Percentiles rank a stretch among this genome's conserved stretches.
Evolutionary conservation across 2,797 vertebrate genomes (phyloP).

Genomic region (Gallinago solitaria): DNA sequence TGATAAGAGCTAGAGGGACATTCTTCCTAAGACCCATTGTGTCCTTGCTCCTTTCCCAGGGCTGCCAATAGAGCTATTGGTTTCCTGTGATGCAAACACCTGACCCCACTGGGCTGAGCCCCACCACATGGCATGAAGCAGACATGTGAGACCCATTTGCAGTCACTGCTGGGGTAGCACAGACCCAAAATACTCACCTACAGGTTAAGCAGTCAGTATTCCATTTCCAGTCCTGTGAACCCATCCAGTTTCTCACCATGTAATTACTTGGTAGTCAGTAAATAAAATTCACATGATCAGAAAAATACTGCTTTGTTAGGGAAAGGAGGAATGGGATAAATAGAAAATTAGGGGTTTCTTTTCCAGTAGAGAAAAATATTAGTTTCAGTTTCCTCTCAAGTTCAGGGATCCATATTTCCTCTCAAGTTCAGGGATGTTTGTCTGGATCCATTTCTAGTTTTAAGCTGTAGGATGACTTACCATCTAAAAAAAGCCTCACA

Average conservation of each 20-base stretch:
- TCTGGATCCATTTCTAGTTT: constrained; percentile 27
- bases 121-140: neutral
- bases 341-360: constrained; percentile 58
- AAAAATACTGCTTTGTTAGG: constrained; percentile 58
- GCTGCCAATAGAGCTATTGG: neutral
- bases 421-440: constrained; percentile 19
- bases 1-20: neutral
- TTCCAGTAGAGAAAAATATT: constrained; percentile 52
- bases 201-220: constrained; percentile 8
- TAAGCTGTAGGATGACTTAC: constrained; percentile 32
- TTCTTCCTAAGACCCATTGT: neutral
- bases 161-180: neutral
- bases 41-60: neutral
- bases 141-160: neutral
- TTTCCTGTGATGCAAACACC: neutral
- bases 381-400: constrained; percentile 22
- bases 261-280: constrained; percentile 65
- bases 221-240: neutral
- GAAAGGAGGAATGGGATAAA: constrained; percentile 30
- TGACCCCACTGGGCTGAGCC: neutral
- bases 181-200: neutral
- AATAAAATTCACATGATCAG: constrained; percentile 69
- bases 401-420: constrained; percentile 8
- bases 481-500: constrained; percentile 39
- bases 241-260: constrained; percentile 38